phyloP scores from a whole-genome alignment of 2,113 vertebrate species.

The Tylochromis polylepis region DNA sequence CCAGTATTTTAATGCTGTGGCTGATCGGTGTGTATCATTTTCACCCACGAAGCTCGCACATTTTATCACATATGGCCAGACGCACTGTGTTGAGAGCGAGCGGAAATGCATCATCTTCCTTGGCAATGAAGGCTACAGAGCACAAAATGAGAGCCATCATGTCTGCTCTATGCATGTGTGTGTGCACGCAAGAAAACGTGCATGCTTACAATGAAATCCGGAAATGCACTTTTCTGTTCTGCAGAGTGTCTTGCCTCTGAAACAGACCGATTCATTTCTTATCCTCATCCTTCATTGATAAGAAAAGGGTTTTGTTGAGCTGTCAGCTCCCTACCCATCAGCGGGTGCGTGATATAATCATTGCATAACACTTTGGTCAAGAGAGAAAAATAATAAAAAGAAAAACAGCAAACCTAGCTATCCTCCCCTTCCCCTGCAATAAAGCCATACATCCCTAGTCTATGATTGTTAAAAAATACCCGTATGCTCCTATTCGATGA shows the following conservation, averaged over 20 bases:
- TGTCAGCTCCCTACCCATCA: constrained; percentile 49
- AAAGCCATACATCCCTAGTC: constrained; percentile 57
- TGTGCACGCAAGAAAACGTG: background rate
- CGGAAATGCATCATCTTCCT: background rate
- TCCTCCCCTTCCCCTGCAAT: constrained; percentile 39
- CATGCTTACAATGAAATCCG: constrained; percentile 22
- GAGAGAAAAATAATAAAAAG: constrained; percentile 34
- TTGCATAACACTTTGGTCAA: constrained; percentile 76
- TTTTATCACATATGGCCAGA: background rate
- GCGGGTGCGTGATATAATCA: constrained; percentile 52
- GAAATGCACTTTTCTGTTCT: constrained; percentile 38
- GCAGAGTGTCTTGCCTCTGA: constrained; percentile 41
- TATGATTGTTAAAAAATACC: constrained; percentile 75
- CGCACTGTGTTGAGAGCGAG: background rate
- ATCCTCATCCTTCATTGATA: constrained; percentile 62
- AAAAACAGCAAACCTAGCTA: constrained; percentile 54
- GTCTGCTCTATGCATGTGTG: constrained; percentile 9
- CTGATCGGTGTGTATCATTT: background rate
- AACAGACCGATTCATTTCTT: constrained; percentile 60
- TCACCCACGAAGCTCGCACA: background rate
- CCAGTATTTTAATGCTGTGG: background rate
- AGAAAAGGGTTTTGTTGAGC: constrained; percentile 50
- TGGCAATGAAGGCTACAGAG: background rate
- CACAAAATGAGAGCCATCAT: background rate
- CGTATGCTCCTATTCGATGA: constrained; percentile 62